Evolutionary conservation across 1,140 invertebrate species (phyloP).

Genomic region (Battus philenor): DNA sequence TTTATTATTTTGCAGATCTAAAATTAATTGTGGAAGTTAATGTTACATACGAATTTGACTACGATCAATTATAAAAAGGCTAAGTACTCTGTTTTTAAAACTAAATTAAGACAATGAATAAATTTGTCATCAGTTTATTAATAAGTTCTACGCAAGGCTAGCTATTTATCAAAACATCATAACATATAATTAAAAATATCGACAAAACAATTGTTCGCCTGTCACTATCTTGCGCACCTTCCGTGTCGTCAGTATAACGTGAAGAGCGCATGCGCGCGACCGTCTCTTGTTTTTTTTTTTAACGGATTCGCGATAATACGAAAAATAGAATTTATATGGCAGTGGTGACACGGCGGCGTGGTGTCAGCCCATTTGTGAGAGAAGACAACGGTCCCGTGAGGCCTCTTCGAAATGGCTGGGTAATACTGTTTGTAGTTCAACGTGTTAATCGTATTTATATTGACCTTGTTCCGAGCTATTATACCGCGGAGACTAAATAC

Average conservation of each 20-base stretch:
- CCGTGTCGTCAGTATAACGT: conserved; percentile 55
- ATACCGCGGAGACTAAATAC: conserved; percentile 3
- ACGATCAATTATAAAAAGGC: no score
- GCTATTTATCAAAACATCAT: conserved; percentile 9
- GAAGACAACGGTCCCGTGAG: conserved; percentile 35
- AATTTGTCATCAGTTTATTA: conserved; percentile 40
- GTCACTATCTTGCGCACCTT: conserved; percentile 48
- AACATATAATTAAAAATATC: conserved; percentile 17
- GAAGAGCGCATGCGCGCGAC: conserved; percentile 59
- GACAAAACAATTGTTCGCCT: conserved; percentile 20
- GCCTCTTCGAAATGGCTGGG: conserved; percentile 51
- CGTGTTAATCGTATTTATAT: conserved; percentile 19
- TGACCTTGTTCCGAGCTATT: conserved; percentile 33
- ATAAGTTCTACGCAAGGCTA: conserved; percentile 11
- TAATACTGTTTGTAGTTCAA: conserved; percentile 32
- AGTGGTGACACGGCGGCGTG: conserved; percentile 58
- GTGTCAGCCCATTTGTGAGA: conserved; percentile 51
- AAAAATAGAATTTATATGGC: conserved; percentile 62
- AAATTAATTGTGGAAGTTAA: no score
- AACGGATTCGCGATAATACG: conserved; percentile 26
- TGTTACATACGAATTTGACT: no score
- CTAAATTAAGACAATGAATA: no score
- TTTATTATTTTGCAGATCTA: no score
- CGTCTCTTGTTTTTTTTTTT: conserved; percentile 37
- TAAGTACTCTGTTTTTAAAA: no score